Evolutionary conservation across 2,797 vertebrate species (phyloP).

Genomic region (Hoplostethus mediterraneus): DNA sequence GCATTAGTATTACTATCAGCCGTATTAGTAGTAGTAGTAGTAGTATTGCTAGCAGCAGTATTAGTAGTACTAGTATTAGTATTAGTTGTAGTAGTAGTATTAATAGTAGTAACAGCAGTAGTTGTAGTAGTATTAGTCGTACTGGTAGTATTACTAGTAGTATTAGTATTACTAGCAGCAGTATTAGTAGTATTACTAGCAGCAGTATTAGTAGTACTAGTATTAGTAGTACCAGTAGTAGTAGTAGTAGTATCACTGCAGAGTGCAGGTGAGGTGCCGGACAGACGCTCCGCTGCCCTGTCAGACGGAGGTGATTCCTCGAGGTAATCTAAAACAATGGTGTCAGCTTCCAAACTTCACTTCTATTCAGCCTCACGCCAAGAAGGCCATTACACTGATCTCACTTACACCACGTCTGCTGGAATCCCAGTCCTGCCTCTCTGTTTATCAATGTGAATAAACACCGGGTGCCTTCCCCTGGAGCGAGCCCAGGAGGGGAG

Average conservation of each 20-base stretch:
- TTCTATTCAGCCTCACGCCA: slow-evolving; percentile 26
- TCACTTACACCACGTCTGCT: slow-evolving; percentile 16
- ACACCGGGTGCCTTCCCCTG: slow-evolving; percentile 25
- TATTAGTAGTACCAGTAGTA: too few relatives aligned
- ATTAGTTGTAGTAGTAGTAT: too few relatives aligned
- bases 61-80: too few relatives aligned
- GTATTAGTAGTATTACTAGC: too few relatives aligned
- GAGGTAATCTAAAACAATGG: slow-evolving; percentile 13
- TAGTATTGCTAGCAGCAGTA: too few relatives aligned
- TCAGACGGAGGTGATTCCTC: slow-evolving; percentile 17
- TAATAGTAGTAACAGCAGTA: too few relatives aligned
- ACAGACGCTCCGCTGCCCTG: slow-evolving; percentile 26
- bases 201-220: too few relatives aligned
- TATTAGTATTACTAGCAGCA: too few relatives aligned
- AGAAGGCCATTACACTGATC: slow-evolving; percentile 39
- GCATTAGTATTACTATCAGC: too few relatives aligned
- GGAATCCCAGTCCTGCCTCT: slow-evolving; percentile 11
- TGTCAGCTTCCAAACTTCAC: slow-evolving; percentile 16
- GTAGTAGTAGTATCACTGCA: neutral
- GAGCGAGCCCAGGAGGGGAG: neutral
- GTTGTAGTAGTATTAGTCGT: too few relatives aligned
- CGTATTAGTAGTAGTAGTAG: too few relatives aligned
- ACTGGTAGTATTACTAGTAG: too few relatives aligned
- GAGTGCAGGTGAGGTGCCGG: slow-evolving; percentile 6
- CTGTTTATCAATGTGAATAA: slow-evolving; percentile 56